These are phyloP conservation scores for Microtus agrestis DNA, from an alignment of 2,797 vertebrate genomes.

Conservation along the genomic window DNA sequence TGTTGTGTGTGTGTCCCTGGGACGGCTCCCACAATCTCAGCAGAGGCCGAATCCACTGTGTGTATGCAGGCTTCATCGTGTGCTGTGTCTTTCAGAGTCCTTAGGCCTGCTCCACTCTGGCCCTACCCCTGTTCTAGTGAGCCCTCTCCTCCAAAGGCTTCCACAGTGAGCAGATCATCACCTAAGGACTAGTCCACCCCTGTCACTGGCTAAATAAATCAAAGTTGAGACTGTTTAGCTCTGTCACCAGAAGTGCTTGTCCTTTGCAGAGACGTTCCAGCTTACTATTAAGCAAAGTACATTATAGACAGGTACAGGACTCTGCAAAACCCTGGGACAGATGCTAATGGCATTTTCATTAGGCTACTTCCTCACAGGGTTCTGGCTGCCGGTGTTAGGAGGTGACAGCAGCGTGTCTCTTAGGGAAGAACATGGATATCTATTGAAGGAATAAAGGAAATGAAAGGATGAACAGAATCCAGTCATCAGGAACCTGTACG, in stretches of 20 bases:
- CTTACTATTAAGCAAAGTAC: conserved; percentile 37
- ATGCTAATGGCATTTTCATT: conserved; percentile 66
- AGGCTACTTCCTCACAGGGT: conserved; percentile 28
- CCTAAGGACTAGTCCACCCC: not conserved
- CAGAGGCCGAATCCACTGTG: not conserved
- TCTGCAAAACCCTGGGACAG: conserved; percentile 23
- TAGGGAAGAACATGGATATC: conserved; percentile 53
- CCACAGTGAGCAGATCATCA: not conserved
- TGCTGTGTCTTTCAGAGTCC: accelerated
- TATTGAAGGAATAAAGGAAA: not conserved
- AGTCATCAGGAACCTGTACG: not conserved
- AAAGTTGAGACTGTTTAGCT: conserved; percentile 7
- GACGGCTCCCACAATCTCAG: not conserved
- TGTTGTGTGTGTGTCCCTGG: not conserved
- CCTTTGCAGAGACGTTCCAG: conserved; percentile 41
- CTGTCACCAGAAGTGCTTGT: conserved; percentile 53
- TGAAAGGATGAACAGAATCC: conserved; percentile 46
- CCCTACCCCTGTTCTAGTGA: not conserved
- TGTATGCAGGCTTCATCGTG: not conserved
- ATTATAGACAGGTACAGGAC: not conserved
- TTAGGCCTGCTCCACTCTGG: accelerated
- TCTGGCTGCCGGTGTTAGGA: not conserved
- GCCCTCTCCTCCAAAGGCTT: not conserved
- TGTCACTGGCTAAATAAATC: not conserved
- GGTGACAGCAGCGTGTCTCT: conserved; percentile 39